Evolutionary conservation across 2,113 vertebrate genomes (phyloP), one percentile per base, ranked within the genome.

Genomic region (Manacus vitellinus): DNA sequence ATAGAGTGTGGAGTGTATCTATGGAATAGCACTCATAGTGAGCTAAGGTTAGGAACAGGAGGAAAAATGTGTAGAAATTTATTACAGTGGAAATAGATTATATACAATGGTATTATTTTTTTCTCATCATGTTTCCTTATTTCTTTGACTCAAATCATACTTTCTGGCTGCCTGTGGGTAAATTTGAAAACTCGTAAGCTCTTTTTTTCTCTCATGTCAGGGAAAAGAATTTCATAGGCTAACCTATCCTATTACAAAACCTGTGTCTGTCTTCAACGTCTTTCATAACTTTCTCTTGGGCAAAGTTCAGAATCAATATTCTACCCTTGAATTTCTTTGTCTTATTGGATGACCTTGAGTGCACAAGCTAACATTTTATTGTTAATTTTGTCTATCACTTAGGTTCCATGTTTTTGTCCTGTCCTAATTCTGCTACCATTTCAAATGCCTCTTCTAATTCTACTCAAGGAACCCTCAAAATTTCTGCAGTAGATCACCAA

Each of bases 281-380:
- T 91, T 92, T 91, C 39, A 44, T 85, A 75, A 52, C 24, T 72
- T 89, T 72, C 56, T 94, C 77, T 75, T 78, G 44, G 70, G 66
- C 39, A 61, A 88, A 76, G 44, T 67, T 82, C 56, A 87, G 39
- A 95, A 95, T 78, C 90, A 85, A 65, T 89, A 75, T 67, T 93
- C 56, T 41, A 30, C 9, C 28, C 35, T 85, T 87, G 21, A 4
- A 74, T 89, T 91, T 52, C 46, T 89, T 63, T 73, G 46, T 65
- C 44, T 74, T 74, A 24, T 83, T 87, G 84, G 18, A 58, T 21
- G 51, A 92, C 55, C 68, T 81, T 77, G 56, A 88, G 43, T 16
- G 14, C 52, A 91, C 1, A 6, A 80, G 23, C 9, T 14, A 80
- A 49, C 12, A 51, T 74, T 86, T 84, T 59, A 54, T 55, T 85